Conservation (phyloP, 2,113 vertebrate genomes). For the Gasterosteus nipponicus region DNA sequence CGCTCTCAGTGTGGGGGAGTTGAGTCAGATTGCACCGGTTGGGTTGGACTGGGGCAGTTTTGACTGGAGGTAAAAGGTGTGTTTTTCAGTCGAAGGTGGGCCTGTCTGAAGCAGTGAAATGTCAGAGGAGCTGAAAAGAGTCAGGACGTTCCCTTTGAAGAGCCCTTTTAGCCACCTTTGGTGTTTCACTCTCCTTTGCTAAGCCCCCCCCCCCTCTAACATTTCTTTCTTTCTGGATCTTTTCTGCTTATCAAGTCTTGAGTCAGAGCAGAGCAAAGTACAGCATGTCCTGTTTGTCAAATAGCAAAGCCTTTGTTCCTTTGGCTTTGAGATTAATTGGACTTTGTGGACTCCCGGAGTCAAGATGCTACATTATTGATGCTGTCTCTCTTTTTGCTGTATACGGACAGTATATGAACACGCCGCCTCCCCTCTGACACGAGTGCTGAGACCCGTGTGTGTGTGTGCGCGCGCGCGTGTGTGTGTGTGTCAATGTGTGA, state of each 20-base stretch:
- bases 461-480: background rate
- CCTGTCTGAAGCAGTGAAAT: conserved; percentile 77
- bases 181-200: conserved; percentile 76
- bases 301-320: conserved; percentile 80
- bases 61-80: conserved; percentile 63
- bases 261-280: conserved; percentile 73
- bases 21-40: conserved; percentile 40
- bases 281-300: conserved; percentile 83
- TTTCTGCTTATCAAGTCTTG: conserved; percentile 71
- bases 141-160: conserved; percentile 79
- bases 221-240: conserved; percentile 61
- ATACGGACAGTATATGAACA: conserved; percentile 74
- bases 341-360: conserved; percentile 80
- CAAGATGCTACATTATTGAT: conserved; percentile 83
- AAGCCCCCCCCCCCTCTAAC: conserved; percentile 63
- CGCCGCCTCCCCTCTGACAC: conserved; percentile 76
- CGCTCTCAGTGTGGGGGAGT: conserved; percentile 18
- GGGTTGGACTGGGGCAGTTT: conserved; percentile 41
- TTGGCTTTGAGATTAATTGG: conserved; percentile 84
- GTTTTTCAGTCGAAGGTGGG: conserved; percentile 71
- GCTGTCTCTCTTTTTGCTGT: conserved; percentile 74
- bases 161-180: conserved; percentile 77
- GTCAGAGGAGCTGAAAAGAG: conserved; percentile 77
- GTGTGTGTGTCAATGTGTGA: conserved; percentile 41
- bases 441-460: conserved; percentile 47